Evolutionary conservation across 2,113 vertebrate species (phyloP).

Genomic region (Mastomys natalensis): DNA sequence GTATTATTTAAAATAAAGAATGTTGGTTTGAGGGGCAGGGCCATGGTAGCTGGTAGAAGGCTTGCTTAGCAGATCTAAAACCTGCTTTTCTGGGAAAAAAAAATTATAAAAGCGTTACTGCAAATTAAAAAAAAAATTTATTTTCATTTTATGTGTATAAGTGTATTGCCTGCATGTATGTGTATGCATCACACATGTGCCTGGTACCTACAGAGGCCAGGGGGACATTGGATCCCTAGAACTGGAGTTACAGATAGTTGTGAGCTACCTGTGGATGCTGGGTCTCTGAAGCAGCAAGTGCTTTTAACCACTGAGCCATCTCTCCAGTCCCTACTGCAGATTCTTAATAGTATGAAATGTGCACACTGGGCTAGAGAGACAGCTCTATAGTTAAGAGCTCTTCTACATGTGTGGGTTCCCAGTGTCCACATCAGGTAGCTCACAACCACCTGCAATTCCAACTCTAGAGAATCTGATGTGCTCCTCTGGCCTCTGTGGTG

Average conservation of each 20-base stretch:
- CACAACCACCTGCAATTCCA: not conserved
- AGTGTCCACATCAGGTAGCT: not conserved
- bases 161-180: not conserved
- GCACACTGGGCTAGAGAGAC: not conserved
- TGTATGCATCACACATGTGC: not conserved
- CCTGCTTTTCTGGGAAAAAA: constrained; percentile 4
- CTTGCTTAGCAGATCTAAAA: not conserved
- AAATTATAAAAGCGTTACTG: not conserved
- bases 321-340: not conserved
- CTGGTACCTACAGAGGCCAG: not conserved
- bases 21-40: no score
- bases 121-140: not conserved
- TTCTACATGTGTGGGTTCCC: not conserved
- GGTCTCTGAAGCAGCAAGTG: not conserved
- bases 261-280: not conserved
- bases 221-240: not conserved
- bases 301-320: not conserved
- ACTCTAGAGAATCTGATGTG: not conserved
- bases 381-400: not conserved
- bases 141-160: not conserved
- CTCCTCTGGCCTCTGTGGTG: not conserved
- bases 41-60: not conserved
- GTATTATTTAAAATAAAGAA: not conserved
- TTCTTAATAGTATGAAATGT: not conserved
- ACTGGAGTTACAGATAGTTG: not conserved